These are phyloP conservation scores for Polypedilum vanderplanki DNA, from an alignment of 1,140 invertebrate species.

Conservation along the genomic window DNA sequence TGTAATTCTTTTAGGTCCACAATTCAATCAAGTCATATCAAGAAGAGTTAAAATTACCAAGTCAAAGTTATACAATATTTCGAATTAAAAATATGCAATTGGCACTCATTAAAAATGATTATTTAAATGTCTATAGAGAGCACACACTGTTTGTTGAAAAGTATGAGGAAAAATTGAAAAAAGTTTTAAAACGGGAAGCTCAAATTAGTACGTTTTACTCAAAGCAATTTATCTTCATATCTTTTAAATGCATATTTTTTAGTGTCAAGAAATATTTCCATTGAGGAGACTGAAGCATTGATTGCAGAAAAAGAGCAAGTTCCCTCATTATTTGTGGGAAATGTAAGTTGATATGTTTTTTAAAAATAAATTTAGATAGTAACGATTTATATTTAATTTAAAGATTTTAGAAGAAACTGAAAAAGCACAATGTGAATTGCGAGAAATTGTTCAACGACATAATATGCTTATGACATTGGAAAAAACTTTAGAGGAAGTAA, in stretches of 20 bases:
- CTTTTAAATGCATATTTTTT: background rate
- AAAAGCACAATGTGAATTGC: background rate
- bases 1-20: background rate
- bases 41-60: background rate
- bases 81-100: slow-evolving; percentile 5
- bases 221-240: background rate
- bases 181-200: slow-evolving; percentile 13
- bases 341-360: background rate
- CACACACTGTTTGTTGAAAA: background rate
- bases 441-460: background rate
- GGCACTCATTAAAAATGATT: background rate
- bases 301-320: background rate
- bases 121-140: slow-evolving; percentile 9
- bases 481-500: background rate
- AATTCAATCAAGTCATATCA: background rate
- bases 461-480: background rate
- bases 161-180: background rate
- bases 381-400: background rate
- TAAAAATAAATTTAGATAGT: too few relatives aligned
- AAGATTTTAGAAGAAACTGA: slow-evolving; percentile 6
- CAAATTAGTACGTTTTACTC: slow-evolving; percentile 1
- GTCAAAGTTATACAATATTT: background rate
- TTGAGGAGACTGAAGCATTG: background rate
- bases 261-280: background rate
- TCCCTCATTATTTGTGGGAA: background rate